Conservation (phyloP, 2,797 vertebrate genomes). For the Zalophus californianus region DNA sequence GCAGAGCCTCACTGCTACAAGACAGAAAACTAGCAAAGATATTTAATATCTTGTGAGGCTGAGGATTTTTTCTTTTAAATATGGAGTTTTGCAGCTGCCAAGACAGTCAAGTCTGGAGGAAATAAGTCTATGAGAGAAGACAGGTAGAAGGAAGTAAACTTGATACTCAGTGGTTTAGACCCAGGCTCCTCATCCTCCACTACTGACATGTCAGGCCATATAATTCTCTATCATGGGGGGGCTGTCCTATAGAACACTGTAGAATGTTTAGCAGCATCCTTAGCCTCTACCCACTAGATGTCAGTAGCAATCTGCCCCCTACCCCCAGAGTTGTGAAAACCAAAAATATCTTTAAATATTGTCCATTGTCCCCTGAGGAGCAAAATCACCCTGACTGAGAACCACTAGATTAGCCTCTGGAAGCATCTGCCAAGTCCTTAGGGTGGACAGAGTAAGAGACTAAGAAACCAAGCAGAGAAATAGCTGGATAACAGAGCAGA, state of each 20-base stretch:
- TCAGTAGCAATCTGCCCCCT: neutral
- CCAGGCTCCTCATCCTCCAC: neutral
- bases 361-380: neutral
- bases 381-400: neutral
- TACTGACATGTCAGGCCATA: neutral
- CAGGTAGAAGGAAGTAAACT: neutral
- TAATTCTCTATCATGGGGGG: neutral
- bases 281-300: neutral
- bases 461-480: neutral
- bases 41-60: constrained; percentile 38
- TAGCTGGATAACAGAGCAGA: neutral
- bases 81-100: neutral
- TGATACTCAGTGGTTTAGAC: neutral
- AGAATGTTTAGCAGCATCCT: neutral
- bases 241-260: neutral
- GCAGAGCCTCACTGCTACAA: constrained; percentile 6
- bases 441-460: neutral
- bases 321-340: neutral
- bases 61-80: neutral
- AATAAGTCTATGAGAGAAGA: neutral
- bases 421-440: neutral
- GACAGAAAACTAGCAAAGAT: constrained; percentile 56
- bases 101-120: neutral
- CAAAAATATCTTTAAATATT: neutral
- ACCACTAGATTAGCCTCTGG: neutral